A percentile compares a stretch with the other conserved stretches of the same genome.
These are phyloP conservation scores for Bruchidius siliquastri DNA, from an alignment of 2,888 invertebrate genomes.

Conservation along the genomic window DNA sequence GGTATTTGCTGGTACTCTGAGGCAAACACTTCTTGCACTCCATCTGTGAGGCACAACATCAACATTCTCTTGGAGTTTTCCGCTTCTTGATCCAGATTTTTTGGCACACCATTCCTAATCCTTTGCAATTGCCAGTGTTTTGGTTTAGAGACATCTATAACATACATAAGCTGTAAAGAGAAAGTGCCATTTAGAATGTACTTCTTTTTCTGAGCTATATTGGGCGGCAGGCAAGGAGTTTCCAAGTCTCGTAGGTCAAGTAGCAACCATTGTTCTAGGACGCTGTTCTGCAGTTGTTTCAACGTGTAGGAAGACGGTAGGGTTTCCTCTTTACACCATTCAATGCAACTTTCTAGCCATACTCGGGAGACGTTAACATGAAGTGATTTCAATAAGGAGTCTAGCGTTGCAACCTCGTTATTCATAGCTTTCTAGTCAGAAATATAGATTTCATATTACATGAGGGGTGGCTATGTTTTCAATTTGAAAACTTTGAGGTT, in stretches of 20 bases:
- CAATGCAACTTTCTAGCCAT: slow-evolving; percentile 51
- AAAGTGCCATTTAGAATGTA: slow-evolving; percentile 50
- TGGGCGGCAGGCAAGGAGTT: slow-evolving; percentile 56
- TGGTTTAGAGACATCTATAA: slow-evolving; percentile 58
- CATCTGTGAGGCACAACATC: slow-evolving; percentile 69
- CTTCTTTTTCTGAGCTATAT: slow-evolving; percentile 49
- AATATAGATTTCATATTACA: background rate
- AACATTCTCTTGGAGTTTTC: slow-evolving; percentile 61
- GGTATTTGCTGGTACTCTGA: slow-evolving; percentile 66
- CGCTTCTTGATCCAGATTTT: slow-evolving; percentile 54
- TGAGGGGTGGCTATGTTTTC: background rate
- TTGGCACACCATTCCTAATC: slow-evolving; percentile 47
- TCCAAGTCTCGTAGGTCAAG: slow-evolving; percentile 62
- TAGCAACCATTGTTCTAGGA: slow-evolving; percentile 63
- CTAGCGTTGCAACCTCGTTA: slow-evolving; percentile 21
- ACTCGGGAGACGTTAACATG: slow-evolving; percentile 23
- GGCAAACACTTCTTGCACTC: slow-evolving; percentile 62
- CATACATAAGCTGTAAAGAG: slow-evolving; percentile 59
- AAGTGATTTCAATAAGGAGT: slow-evolving; percentile 20
- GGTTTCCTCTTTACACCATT: slow-evolving; percentile 51
- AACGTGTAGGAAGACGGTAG: slow-evolving; percentile 42
- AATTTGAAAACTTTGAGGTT: background rate
- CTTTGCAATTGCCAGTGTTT: slow-evolving; percentile 44
- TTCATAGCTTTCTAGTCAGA: slow-evolving; percentile 4
- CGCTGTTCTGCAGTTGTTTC: slow-evolving; percentile 54